phyloP scores from a whole-genome alignment of 1,140 invertebrate genomes.

The Drosophila simulans region DNA sequence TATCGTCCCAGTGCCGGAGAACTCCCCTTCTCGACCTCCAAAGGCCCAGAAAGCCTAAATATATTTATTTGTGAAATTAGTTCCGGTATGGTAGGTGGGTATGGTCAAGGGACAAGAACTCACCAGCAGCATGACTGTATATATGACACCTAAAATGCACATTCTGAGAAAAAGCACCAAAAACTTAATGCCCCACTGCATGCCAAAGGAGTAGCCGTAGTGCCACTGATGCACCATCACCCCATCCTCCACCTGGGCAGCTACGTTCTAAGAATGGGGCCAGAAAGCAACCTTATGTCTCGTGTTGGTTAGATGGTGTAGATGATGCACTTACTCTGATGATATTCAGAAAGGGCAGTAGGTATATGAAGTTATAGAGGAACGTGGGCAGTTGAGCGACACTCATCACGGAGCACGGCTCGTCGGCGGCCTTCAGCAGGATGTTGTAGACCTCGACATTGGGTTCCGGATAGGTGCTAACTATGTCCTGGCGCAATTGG shows the following conservation, averaged over 20 bases:
- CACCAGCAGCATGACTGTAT: constrained; percentile 40
- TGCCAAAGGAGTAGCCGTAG: constrained; percentile 56
- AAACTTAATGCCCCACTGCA: constrained; percentile 54
- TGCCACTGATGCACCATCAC: constrained; percentile 74
- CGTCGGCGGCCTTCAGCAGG: constrained; percentile 14
- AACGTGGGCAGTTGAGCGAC: constrained; percentile 46
- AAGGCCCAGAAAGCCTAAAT: constrained; percentile 36
- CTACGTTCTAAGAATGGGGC: constrained; percentile 45
- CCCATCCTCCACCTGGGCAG: constrained; percentile 58
- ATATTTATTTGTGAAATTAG: neutral
- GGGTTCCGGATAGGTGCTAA: constrained; percentile 18
- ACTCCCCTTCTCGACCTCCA: neutral
- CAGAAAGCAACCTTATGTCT: neutral
- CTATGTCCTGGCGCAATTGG: neutral
- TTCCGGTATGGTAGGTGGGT: too few relatives aligned
- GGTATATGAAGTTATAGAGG: constrained; percentile 63
- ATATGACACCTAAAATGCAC: constrained; percentile 7
- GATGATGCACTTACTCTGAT: constrained; percentile 49
- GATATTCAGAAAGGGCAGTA: constrained; percentile 66
- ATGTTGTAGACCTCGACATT: constrained; percentile 47
- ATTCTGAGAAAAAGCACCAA: constrained; percentile 55
- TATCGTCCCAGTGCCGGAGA: neutral
- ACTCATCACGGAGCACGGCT: constrained; percentile 41
- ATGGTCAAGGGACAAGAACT: neutral
- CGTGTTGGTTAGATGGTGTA: too few relatives aligned